phyloP scores from a whole-genome alignment of 2,888 invertebrate species.

The Theodoxus fluviatilis region DNA sequence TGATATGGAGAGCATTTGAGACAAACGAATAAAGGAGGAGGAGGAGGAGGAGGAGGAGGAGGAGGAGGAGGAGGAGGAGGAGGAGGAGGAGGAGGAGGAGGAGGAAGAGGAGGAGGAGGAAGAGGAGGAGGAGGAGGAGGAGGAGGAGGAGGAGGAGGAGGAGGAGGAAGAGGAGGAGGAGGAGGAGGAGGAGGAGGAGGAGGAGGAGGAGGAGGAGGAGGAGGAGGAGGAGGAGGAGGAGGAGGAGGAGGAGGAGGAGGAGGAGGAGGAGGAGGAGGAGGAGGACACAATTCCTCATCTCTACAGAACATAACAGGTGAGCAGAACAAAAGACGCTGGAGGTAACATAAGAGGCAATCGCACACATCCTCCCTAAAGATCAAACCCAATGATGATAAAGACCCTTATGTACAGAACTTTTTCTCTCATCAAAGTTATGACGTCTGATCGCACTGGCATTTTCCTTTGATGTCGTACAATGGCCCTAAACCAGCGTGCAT shows the following conservation, averaged over 20 bases:
- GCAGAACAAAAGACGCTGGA: background rate
- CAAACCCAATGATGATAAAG: too few species aligned
- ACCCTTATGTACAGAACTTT: too few species aligned
- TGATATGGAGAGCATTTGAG: too few species aligned
- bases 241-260: constrained; percentile 5
- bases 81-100: constrained; percentile 2
- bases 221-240: constrained; percentile 23
- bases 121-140: background rate
- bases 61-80: background rate
- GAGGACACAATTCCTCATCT: background rate
- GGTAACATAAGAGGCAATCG: background rate
- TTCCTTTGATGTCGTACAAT: too few species aligned
- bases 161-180: too few species aligned
- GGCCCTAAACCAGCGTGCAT: too few species aligned
- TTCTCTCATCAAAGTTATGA: too few species aligned
- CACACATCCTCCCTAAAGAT: too few species aligned
- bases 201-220: background rate
- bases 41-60: too few species aligned
- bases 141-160: too few species aligned
- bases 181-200: constrained; percentile 4
- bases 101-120: constrained; percentile 7
- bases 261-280: background rate
- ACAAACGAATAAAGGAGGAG: too few species aligned
- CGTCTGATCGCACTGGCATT: too few species aligned
- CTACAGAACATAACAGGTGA: background rate